Conservation (phyloP, 2,888 invertebrate genomes). For the Callyntrura guangdongensis region DNA sequence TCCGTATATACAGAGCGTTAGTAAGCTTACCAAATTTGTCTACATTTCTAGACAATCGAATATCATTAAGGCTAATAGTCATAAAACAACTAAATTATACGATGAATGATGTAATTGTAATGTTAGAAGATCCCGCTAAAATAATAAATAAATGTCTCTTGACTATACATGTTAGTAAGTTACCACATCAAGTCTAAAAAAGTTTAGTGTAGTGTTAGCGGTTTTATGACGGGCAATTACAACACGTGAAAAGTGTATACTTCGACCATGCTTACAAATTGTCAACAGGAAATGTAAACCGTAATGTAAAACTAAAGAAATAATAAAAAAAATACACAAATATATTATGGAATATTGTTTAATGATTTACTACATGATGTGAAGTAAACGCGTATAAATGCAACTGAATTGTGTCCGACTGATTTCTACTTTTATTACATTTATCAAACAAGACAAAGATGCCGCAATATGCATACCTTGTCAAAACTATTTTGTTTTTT, state of each 20-base stretch:
- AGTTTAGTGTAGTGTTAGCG: neutral
- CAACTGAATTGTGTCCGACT: too few species aligned
- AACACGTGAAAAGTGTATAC: neutral
- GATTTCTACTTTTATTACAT: too few species aligned
- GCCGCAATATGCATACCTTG: too few species aligned
- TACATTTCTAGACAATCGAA: conserved; percentile 53
- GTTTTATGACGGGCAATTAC: neutral
- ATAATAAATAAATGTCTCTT: conserved; percentile 6
- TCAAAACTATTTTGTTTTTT: too few species aligned
- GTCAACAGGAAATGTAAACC: neutral
- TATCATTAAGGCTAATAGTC: neutral
- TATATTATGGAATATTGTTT: neutral
- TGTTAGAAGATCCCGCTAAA: neutral
- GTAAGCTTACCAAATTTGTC: conserved; percentile 21
- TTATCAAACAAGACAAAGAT: too few species aligned
- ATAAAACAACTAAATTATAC: conserved; percentile 2
- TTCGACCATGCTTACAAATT: conserved; percentile 10
- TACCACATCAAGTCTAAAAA: neutral
- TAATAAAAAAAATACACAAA: neutral
- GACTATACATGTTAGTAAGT: neutral
- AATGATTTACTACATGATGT: neutral
- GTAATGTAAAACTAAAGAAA: conserved; percentile 10
- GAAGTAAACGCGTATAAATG: too few species aligned
- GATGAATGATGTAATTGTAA: conserved; percentile 1
- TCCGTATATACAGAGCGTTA: neutral